Evolutionary conservation across 2,888 invertebrate species (phyloP).

Genomic region (Agrotis segetum): DNA sequence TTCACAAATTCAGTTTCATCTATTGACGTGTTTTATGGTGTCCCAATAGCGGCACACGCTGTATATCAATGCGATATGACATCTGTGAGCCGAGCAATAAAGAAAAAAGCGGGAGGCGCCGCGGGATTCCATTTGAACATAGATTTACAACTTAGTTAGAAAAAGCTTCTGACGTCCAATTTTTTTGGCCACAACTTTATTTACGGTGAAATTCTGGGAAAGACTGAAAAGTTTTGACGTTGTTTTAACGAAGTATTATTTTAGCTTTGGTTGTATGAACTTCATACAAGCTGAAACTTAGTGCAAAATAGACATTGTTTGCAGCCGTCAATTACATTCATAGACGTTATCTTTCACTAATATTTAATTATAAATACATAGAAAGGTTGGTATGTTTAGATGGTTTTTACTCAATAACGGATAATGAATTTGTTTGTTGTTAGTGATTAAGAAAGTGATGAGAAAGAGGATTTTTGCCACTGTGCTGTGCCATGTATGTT

Average conservation of each 20-base stretch:
- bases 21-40: conserved; percentile 57
- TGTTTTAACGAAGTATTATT: not conserved
- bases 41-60: conserved; percentile 48
- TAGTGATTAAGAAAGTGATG: no score
- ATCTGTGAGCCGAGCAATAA: conserved; percentile 59
- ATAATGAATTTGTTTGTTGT: no score
- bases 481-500: no score
- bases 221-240: not conserved
- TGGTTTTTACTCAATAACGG: no score
- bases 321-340: not conserved
- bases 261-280: not conserved
- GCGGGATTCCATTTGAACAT: conserved; percentile 55
- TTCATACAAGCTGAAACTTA: not conserved
- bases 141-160: conserved; percentile 57
- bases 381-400: no score
- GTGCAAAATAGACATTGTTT: not conserved
- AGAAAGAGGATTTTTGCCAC: no score
- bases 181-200: conserved; percentile 36
- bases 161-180: conserved; percentile 40
- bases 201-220: not conserved
- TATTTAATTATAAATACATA: no score
- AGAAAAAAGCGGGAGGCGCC: conserved; percentile 53
- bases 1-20: conserved; percentile 49
- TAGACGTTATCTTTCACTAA: no score
- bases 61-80: conserved; percentile 61